phyloP scores from a whole-genome alignment of 2,888 invertebrate species.

The Theretra japonica region DNA sequence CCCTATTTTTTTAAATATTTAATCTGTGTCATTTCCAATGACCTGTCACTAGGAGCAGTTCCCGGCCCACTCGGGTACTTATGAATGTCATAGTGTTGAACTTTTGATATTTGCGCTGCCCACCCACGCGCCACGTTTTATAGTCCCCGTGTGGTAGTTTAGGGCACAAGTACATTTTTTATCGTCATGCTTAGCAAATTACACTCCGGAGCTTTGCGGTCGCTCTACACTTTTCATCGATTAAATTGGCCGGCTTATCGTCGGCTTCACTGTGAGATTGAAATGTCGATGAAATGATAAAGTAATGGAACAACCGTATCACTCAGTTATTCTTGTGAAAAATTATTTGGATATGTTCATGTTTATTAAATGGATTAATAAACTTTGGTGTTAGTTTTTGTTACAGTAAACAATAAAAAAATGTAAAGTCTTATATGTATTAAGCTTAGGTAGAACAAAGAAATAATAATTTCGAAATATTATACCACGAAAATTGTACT shows the following conservation, averaged over 20 bases:
- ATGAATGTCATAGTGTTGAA: conserved; percentile 37
- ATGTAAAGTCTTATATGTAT: no score
- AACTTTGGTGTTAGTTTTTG: no score
- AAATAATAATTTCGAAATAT: no score
- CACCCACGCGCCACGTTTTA: conserved; percentile 39
- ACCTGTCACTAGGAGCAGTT: background rate
- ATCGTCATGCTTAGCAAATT: conserved; percentile 48
- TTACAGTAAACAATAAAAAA: no score
- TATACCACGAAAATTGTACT: no score
- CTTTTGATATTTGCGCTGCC: conserved; percentile 46
- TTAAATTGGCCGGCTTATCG: conserved; percentile 24
- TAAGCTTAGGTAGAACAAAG: no score
- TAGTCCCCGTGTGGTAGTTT: conserved; percentile 44
- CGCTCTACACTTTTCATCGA: conserved; percentile 19
- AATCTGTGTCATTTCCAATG: conserved; percentile 5
- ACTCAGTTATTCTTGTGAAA: background rate
- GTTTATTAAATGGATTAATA: background rate
- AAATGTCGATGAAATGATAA: conserved; percentile 7
- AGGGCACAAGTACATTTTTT: conserved; percentile 44
- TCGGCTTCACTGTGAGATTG: conserved; percentile 12
- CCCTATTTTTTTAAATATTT: background rate
- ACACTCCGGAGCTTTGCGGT: conserved; percentile 37
- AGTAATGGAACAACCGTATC: background rate
- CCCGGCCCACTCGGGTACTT: conserved; percentile 9
- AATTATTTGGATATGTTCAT: background rate